Evolutionary conservation across 1,140 invertebrate genomes (phyloP), one percentile per base, ranked within the genome.

Genomic region (Nymphalis io): DNA sequence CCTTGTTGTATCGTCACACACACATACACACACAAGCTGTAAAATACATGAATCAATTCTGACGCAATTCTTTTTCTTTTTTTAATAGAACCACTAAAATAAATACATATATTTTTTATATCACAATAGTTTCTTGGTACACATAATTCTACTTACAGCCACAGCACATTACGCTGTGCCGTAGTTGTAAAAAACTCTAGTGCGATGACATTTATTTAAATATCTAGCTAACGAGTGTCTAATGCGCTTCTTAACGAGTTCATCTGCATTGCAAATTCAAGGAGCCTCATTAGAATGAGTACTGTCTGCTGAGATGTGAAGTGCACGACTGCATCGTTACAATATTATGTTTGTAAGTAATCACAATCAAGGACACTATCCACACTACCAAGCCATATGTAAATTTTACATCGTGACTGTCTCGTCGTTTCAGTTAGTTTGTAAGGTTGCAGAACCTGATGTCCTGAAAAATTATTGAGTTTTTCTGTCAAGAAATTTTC

Each of bases 221-320:
- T 20, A 51, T 51, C 51, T 3, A 55, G 23, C 51, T 55, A 55
- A 55, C 51, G 51, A 51, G 27, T 46, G 46, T 51, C 44, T 63
- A 63, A 62, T 62, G 60, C 6, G 44, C 13, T 51, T 51, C 60
- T 62, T 62, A 62, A 63, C 27, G 60, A 63, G 15, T 21, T 15
- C 46, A 63, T 63, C 27, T 63, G 46, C 46, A 63, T 38, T 53
- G 60, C 46, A 63, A 63, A 63, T 63, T 33, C 48, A 63, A 39
- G 44, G 60, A 51, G 60, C 60, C 60, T 63, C 46, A 63, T 63
- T 63, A 63, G 23, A 27, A 63, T 39, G 60, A 63, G 23, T 15
- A 23, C 60, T 53, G 27, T 53, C 60, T 21, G 51, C 15, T 27
- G 51, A 27, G 60, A 63, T 48, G 60, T 51, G 60, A 63, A 63